Conservation (phyloP, 2,888 invertebrate genomes). For the Ethmia dodecea region DNA sequence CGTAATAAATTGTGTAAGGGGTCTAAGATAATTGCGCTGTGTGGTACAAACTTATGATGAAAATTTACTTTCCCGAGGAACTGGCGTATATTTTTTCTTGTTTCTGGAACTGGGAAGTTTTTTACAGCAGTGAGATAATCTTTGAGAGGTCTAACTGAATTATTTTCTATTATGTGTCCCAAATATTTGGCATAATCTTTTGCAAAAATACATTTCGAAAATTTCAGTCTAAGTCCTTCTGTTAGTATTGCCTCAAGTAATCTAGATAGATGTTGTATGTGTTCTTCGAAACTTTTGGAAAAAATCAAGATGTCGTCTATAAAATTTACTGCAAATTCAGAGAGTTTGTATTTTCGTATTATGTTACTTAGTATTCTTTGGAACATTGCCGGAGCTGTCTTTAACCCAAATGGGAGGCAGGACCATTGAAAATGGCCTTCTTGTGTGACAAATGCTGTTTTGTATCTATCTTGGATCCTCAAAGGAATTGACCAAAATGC, state of each 20-base stretch:
- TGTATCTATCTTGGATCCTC: slow-evolving; percentile 25
- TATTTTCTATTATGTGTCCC: slow-evolving; percentile 24
- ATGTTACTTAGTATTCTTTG: slow-evolving; percentile 19
- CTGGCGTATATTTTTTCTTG: slow-evolving; percentile 16
- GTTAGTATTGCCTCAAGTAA: slow-evolving; percentile 18
- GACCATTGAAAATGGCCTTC: slow-evolving; percentile 16
- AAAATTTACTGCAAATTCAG: slow-evolving; percentile 5
- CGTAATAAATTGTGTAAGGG: slow-evolving; percentile 24
- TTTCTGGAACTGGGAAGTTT: slow-evolving; percentile 16
- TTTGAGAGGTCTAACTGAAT: slow-evolving; percentile 21
- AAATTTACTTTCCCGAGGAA: slow-evolving; percentile 25
- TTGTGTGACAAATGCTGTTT: slow-evolving; percentile 18
- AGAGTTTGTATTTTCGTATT: slow-evolving; percentile 13
- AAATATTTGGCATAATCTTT: slow-evolving; percentile 20
- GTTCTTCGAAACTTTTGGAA: slow-evolving; percentile 1
- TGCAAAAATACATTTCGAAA: slow-evolving; percentile 24
- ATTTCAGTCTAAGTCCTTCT: slow-evolving; percentile 25
- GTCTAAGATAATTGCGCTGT: slow-evolving; percentile 19
- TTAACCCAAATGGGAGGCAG: slow-evolving; percentile 27
- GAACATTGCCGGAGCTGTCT: slow-evolving; percentile 28
- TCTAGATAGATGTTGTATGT: slow-evolving; percentile 6
- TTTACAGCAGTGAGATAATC: slow-evolving; percentile 20
- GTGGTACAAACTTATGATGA: slow-evolving; percentile 21
- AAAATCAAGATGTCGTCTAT: slow-evolving; percentile 8
- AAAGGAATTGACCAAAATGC: slow-evolving; percentile 37